These are phyloP conservation scores for Pangasianodon gigas DNA, from an alignment of 2,113 vertebrate species.

Conservation along the genomic window DNA sequence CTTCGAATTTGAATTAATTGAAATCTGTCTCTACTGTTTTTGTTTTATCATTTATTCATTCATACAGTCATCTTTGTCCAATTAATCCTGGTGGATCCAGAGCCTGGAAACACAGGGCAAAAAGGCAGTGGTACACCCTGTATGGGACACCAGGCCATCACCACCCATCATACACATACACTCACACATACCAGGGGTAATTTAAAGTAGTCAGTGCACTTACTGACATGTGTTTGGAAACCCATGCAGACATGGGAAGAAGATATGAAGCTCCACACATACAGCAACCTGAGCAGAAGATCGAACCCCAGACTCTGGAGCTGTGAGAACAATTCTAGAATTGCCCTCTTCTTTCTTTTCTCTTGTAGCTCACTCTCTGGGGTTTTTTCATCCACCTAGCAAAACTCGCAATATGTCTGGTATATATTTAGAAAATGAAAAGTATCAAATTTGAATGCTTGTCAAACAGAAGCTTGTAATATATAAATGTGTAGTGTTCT, in stretches of 20 bases:
- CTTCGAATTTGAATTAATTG: not conserved
- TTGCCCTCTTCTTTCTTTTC: not conserved
- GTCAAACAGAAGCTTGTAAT: not conserved
- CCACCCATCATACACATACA: not conserved
- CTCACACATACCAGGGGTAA: not conserved
- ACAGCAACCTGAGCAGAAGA: not conserved
- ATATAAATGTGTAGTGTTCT: not conserved
- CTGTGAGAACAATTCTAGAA: not conserved
- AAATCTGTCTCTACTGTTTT: not conserved
- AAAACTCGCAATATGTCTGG: not conserved
- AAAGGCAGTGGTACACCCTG: not conserved
- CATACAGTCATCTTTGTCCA: not conserved
- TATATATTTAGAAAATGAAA: not conserved
- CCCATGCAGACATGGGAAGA: not conserved
- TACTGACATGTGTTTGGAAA: not conserved
- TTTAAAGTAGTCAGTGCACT: not conserved
- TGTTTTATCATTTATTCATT: not conserved
- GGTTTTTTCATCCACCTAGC: not conserved
- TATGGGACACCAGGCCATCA: not conserved
- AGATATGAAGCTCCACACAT: not conserved
- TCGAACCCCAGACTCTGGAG: not conserved
- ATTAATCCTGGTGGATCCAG: not conserved
- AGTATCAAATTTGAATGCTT: not conserved
- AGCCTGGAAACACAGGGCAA: not conserved
- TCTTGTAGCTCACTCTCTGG: not conserved